Evolutionary conservation across 2,113 vertebrate genomes (phyloP), one percentile per base, ranked within the genome.

Genomic region (Chunga burmeisteri): DNA sequence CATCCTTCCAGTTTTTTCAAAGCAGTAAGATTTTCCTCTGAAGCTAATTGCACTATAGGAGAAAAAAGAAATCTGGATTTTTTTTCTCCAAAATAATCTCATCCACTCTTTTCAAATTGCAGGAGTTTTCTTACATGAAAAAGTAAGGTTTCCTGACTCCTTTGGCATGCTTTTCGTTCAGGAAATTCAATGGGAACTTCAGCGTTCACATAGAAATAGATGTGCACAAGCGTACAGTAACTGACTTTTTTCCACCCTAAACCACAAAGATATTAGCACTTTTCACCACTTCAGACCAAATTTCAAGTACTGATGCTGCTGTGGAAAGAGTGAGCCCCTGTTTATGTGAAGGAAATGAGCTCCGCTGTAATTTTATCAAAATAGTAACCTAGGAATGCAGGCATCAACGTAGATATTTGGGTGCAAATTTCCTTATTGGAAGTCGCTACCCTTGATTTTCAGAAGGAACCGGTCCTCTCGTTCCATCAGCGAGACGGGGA

Each of bases 221-320:
- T 38, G 34, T 56, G 70, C 8, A 19, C 56, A 55, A 91, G n/a
- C 30, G 10, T 36, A 65, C 12, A 84, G 73, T 40, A 81, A 74
- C 25, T 42, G 72, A 71, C 65, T 46, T 44, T 87, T 93, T 93
- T 55, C 73, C 78, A 61, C 58, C 84, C 44, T 50, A 59, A 82
- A 80, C 88, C 93, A 87, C 89, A 66, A 75, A 82, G 66, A 53
- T 80, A 66, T 91, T 94, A 75, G 25, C 62, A 36, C 70, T 97
- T 96, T 55, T 87, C 66, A 90, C 70, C 58, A 42, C 66, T 70
- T 58, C 23, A 44, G 66, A 63, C 42, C 25, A 62, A 44, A 73
- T 80, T 80, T 79, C 70, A 61, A 73, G 34, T 20, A 49, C 40
- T 53, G 47, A 58, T 84, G 47, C 66, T 88, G 55, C 71, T 1